Conservation (phyloP, 2,113 vertebrate genomes). For the Xiphorhynchus elegans region DNA sequence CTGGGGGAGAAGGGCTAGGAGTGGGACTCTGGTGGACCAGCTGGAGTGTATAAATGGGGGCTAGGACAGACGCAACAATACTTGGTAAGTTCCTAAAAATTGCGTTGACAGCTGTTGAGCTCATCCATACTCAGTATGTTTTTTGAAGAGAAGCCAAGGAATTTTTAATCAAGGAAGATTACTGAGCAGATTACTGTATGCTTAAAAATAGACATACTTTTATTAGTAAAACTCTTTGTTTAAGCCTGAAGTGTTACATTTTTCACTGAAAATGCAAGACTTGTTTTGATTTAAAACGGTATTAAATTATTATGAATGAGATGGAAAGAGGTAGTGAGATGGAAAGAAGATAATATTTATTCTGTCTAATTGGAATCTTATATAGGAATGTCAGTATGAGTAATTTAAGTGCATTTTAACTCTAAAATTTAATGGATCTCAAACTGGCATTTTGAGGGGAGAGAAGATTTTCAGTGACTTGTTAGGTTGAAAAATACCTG, state of each 20-base stretch:
- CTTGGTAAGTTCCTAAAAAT: slow-evolving; percentile 53
- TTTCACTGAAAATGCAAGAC: slow-evolving; percentile 43
- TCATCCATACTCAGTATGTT: slow-evolving; percentile 22
- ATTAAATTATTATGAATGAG: slow-evolving; percentile 51
- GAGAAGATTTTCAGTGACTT: not conserved
- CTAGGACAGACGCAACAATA: slow-evolving; percentile 7
- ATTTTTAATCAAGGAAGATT: slow-evolving; percentile 74
- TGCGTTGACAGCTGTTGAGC: slow-evolving; percentile 56
- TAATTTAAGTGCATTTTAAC: not conserved
- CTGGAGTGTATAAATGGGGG: slow-evolving; percentile 4
- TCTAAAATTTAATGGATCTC: not conserved
- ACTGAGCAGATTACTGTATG: slow-evolving; percentile 50
- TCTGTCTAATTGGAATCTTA: not conserved
- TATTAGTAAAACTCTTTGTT: slow-evolving; percentile 38
- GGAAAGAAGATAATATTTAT: slow-evolving; percentile 40
- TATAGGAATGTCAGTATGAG: not conserved
- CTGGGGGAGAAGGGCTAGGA: not conserved
- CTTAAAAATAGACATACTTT: slow-evolving; percentile 57
- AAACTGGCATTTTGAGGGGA: not conserved
- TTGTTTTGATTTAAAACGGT: slow-evolving; percentile 33
- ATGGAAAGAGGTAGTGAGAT: slow-evolving; percentile 38
- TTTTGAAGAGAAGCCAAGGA: slow-evolving; percentile 67
- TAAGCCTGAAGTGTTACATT: slow-evolving; percentile 43
- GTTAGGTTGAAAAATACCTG: not conserved
- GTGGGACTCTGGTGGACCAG: not conserved